phyloP scores from a whole-genome alignment of 2,888 invertebrate genomes.

The Chaitophorus viminalis region DNA sequence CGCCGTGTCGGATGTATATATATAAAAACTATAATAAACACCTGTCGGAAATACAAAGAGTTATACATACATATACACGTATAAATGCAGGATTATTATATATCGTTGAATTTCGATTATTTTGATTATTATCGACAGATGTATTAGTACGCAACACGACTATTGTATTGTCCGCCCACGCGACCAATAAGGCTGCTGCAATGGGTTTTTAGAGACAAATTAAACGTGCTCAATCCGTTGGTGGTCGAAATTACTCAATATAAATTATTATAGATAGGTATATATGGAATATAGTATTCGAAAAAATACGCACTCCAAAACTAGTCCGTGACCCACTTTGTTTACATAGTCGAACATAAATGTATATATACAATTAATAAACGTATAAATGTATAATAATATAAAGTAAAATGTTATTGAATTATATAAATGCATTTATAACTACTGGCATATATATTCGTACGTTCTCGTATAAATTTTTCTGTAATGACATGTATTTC shows the following conservation, averaged over 20 bases:
- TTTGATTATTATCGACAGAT: conserved; percentile 40
- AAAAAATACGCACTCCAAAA: neutral
- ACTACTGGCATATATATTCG: too few relatives aligned
- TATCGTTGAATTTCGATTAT: conserved; percentile 29
- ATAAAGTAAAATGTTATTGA: neutral
- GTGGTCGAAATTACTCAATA: conserved; percentile 27
- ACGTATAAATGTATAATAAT: too few relatives aligned
- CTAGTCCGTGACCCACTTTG: conserved; percentile 47
- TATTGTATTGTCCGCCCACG: conserved; percentile 55
- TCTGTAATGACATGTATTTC: neutral
- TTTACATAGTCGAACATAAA: neutral
- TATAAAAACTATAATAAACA: conserved; percentile 41
- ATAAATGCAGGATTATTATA: conserved; percentile 13
- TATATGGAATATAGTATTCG: neutral
- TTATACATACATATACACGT: neutral
- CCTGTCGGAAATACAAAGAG: conserved; percentile 31
- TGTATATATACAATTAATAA: neutral
- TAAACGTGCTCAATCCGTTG: conserved; percentile 43
- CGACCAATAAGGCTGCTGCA: neutral
- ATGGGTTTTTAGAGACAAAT: conserved; percentile 11
- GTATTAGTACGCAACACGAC: conserved; percentile 20
- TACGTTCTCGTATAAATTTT: neutral
- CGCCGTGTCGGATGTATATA: neutral
- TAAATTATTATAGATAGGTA: neutral
- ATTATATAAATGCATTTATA: neutral